Percentiles rank a stretch among this genome's conserved stretches.
Conservation (phyloP, 2,113 vertebrate genomes). For the Tympanuchus pallidicinctus region DNA sequence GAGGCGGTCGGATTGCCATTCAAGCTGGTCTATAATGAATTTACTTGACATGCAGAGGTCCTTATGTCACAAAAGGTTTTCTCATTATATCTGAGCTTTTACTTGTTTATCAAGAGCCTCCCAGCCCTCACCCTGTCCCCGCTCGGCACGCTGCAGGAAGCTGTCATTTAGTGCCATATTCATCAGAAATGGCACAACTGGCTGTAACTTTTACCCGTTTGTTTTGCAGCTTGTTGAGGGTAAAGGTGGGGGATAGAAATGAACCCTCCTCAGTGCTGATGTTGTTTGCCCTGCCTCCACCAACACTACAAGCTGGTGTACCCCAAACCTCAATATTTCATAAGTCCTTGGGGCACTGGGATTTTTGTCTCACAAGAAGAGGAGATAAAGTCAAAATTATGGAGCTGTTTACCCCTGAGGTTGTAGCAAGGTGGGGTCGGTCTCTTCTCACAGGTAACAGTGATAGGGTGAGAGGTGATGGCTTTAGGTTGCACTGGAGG, state of each 20-base stretch:
- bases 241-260: neutral
- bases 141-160: neutral
- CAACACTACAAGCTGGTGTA: neutral
- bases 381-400: neutral
- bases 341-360: neutral
- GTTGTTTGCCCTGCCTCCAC: neutral
- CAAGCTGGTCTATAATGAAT: constrained; percentile 58
- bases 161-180: neutral
- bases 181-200: constrained; percentile 30
- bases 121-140: neutral
- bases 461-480: too few species aligned
- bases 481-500: too few species aligned
- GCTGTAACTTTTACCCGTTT: neutral
- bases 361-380: neutral
- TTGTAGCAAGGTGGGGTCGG: too few species aligned
- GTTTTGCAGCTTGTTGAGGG: neutral
- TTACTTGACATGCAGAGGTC: constrained; percentile 67
- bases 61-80: constrained; percentile 71
- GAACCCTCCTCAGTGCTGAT: neutral
- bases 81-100: constrained; percentile 62
- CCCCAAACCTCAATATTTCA: neutral
- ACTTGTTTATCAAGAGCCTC: constrained; percentile 40
- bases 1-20: constrained; percentile 53
- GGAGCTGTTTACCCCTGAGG: too few species aligned
- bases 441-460: neutral